phyloP scores from a whole-genome alignment of 2,797 vertebrate species.

The Muraenolepis orangiensis region DNA sequence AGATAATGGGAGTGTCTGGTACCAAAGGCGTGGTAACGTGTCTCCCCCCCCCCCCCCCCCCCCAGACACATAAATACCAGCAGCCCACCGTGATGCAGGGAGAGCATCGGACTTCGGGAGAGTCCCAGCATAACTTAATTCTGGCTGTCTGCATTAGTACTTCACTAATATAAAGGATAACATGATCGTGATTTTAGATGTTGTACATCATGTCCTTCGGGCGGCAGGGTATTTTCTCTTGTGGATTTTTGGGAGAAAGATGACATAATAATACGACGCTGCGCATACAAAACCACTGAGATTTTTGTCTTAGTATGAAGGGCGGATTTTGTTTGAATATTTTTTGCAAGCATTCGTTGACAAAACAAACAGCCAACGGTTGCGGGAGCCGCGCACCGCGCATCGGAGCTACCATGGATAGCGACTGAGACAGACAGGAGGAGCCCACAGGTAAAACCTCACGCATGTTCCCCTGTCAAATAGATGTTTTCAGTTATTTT shows the following conservation, averaged over 20 bases:
- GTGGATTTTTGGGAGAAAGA: background rate
- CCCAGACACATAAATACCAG: background rate
- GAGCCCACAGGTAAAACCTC: conserved; percentile 43
- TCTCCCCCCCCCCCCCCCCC: no score
- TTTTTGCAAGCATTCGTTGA: background rate
- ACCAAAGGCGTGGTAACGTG: no score
- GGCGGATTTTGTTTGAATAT: background rate
- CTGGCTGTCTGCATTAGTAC: background rate
- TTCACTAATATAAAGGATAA: background rate
- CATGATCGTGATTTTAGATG: background rate
- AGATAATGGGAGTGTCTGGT: background rate
- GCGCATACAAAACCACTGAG: background rate
- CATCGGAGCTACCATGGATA: conserved; percentile 31
- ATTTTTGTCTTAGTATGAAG: background rate
- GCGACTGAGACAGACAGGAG: conserved; percentile 35
- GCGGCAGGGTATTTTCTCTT: background rate
- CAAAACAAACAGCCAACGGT: background rate
- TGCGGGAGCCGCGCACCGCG: conserved; percentile 21
- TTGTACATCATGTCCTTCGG: background rate
- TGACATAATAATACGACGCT: background rate
- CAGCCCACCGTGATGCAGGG: background rate
- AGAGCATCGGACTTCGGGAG: background rate
- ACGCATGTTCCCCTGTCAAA: background rate
- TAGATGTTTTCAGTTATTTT: background rate
- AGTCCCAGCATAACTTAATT: background rate